A percentile compares a stretch with the other conserved stretches of the same genome.
phyloP scores from a whole-genome alignment of 2,797 vertebrate species.

The Hippopotamyrus pictus region DNA sequence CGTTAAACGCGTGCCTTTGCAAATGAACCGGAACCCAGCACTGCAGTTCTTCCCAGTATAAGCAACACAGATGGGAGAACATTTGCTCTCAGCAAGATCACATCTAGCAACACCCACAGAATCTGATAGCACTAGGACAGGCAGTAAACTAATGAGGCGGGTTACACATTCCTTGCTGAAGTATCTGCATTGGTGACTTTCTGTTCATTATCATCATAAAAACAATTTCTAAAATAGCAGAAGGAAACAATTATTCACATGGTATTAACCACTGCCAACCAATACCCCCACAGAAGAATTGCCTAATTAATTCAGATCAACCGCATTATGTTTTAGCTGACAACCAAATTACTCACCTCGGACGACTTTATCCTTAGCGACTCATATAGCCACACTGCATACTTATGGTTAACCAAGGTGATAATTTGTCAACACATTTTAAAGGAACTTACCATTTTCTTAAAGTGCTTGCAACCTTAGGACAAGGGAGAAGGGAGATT shows the following conservation, averaged over 20 bases:
- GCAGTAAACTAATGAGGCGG: neutral
- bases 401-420: neutral
- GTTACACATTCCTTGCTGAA: neutral
- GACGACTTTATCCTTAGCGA: neutral
- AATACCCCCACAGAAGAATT: neutral
- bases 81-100: conserved; percentile 11
- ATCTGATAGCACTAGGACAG: no score
- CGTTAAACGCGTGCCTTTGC: neutral
- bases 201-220: neutral
- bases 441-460: neutral
- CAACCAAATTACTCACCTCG: neutral
- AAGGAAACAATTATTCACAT: neutral
- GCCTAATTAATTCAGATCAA: neutral
- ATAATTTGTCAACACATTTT: neutral
- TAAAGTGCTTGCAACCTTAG: neutral
- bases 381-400: neutral
- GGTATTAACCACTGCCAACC: neutral
- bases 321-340: neutral
- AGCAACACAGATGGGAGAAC: neutral
- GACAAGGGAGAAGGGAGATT: neutral
- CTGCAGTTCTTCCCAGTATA: neutral
- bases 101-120: neutral
- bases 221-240: neutral
- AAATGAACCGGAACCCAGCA: neutral
- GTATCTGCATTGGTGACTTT: neutral